phyloP scores from a whole-genome alignment of 2,113 vertebrate species.

The Urocolius indicus region DNA sequence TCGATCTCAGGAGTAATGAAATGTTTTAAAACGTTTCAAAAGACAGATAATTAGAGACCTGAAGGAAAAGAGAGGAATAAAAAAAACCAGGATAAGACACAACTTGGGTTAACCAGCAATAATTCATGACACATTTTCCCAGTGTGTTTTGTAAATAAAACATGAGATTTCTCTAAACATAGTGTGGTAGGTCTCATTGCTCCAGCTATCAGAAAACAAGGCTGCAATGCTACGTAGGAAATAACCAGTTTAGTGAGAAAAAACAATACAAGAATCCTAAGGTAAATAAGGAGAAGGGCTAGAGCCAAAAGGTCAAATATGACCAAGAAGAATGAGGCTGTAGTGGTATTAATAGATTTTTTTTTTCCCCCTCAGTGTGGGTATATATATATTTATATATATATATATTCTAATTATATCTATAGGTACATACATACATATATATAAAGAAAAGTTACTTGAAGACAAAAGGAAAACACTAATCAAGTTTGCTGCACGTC shows the following conservation, averaged over 20 bases:
- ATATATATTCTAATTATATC: neutral
- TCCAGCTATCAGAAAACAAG: neutral
- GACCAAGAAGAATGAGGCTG: neutral
- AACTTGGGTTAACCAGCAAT: conserved; percentile 31
- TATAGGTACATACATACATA: neutral
- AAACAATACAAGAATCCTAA: neutral
- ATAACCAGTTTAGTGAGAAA: neutral
- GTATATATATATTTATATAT: neutral
- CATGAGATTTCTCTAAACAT: conserved; percentile 1
- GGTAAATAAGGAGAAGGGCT: neutral
- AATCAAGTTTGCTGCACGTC: neutral
- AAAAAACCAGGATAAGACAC: neutral
- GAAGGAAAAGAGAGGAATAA: neutral
- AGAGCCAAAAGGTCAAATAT: conserved; percentile 8
- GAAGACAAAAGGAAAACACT: neutral
- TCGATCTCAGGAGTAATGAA: conserved; percentile 53
- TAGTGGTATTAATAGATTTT: neutral
- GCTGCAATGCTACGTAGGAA: neutral
- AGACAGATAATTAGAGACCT: conserved; percentile 57
- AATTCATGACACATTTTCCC: conserved; percentile 4
- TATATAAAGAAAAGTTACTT: neutral
- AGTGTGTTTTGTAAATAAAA: conserved; percentile 36
- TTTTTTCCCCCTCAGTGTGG: neutral
- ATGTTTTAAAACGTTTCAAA: conserved; percentile 48
- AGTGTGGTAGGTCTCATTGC: neutral